phyloP scores from a whole-genome alignment of 2,797 vertebrate species.

The Cyclopterus lumpus region DNA sequence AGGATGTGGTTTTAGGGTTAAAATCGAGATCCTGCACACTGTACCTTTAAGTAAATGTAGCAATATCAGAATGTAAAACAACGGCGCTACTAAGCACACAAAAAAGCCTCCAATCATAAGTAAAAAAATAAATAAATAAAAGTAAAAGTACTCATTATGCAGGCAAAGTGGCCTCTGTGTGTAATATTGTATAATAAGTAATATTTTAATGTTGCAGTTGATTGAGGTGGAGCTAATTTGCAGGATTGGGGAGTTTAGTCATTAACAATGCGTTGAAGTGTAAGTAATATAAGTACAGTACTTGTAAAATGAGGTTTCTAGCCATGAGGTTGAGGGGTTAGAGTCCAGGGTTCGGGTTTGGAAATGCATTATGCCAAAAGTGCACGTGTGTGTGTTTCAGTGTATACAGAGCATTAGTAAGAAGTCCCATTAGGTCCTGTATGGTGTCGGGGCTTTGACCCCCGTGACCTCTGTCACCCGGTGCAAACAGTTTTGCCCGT shows the following conservation, averaged over 20 bases:
- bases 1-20: neutral
- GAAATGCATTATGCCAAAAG: neutral
- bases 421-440: conserved; percentile 35
- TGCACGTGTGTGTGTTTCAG: neutral
- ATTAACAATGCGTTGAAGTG: neutral
- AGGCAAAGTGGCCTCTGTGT: neutral
- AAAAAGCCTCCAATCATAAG: too few species aligned
- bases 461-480: conserved; percentile 35
- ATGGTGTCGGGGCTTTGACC: conserved; percentile 35
- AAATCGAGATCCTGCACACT: neutral
- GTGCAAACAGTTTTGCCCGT: conserved; percentile 44
- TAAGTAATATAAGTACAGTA: too few species aligned
- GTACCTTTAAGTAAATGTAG: neutral
- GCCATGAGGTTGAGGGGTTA: neutral
- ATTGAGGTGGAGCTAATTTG: neutral
- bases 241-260: neutral
- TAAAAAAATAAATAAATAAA: too few species aligned
- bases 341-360: neutral
- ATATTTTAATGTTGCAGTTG: neutral
- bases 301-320: neutral
- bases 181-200: neutral
- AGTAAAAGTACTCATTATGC: neutral
- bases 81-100: too few species aligned
- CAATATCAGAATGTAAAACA: neutral
- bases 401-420: conserved; percentile 28